These are phyloP conservation scores for Garra rufa DNA, from an alignment of 2,113 vertebrate species.

Conservation along the genomic window DNA sequence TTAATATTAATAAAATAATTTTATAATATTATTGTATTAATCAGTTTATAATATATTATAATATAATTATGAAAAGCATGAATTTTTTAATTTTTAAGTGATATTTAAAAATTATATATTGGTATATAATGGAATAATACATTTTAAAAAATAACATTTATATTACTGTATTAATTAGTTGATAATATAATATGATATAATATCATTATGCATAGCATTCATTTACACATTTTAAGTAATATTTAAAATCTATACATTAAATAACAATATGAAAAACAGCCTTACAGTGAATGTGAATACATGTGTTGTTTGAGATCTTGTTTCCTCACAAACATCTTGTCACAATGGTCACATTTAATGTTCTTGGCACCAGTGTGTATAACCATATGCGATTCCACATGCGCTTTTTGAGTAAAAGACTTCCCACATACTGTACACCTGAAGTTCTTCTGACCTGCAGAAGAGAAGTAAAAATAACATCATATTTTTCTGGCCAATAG, in stretches of 20 bases:
- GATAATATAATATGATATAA: too few species aligned
- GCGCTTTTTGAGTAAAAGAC: constrained; percentile 96
- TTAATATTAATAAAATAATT: too few species aligned
- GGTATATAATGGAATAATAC: too few species aligned
- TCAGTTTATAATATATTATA: too few species aligned
- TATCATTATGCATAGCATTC: not conserved
- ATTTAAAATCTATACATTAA: not conserved
- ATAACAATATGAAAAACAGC: not conserved
- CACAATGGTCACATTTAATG: constrained; percentile 95
- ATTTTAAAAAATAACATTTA: too few species aligned
- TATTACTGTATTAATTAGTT: too few species aligned
- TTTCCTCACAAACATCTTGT: constrained; percentile 91
- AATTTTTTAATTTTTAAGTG: too few species aligned
- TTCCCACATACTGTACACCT: constrained; percentile 91
- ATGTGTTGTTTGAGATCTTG: constrained; percentile 97
- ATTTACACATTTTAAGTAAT: not conserved
- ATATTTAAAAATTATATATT: too few species aligned
- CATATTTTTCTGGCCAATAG: not conserved
- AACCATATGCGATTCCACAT: constrained; percentile 95
- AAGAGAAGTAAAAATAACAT: not conserved
- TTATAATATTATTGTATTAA: too few species aligned
- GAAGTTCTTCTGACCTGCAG: constrained; percentile 95
- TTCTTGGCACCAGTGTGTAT: constrained; percentile 95
- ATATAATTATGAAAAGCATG: too few species aligned
- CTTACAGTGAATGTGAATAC: constrained; percentile 94